Evolutionary conservation across 2,113 vertebrate species (phyloP).

Genomic region (Bos javanicus): DNA sequence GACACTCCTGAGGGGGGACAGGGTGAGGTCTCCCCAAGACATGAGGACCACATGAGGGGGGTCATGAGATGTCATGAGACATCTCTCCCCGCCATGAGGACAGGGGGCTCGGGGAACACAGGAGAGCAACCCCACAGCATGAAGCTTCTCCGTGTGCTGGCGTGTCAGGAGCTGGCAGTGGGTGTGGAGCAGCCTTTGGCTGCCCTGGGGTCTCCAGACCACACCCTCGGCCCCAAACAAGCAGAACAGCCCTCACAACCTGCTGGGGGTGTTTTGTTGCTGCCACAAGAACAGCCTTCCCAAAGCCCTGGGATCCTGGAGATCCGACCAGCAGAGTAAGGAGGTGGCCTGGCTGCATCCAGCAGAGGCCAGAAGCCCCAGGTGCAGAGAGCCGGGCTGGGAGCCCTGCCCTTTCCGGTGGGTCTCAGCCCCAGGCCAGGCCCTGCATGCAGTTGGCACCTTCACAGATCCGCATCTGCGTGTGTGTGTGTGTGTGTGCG

Average conservation of each 20-base stretch:
- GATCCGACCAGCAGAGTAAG: no score
- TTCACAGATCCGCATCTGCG: not conserved
- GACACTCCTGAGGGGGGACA: accelerated
- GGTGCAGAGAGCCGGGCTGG: not conserved
- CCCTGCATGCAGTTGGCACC: accelerated
- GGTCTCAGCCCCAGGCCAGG: not conserved
- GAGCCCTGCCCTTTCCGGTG: not conserved
- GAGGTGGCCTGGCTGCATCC: not conserved
- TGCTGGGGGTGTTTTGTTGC: not conserved
- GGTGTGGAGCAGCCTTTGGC: not conserved
- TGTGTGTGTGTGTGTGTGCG: accelerated
- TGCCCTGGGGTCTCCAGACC: not conserved
- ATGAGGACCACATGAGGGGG: not conserved
- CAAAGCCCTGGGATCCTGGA: not conserved
- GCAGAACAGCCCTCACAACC: not conserved
- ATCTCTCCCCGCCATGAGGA: not conserved
- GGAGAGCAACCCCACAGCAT: accelerated
- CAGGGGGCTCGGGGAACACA: not conserved
- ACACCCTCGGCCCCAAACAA: not conserved
- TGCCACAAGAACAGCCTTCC: not conserved
- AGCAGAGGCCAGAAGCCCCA: not conserved
- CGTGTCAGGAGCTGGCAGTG: accelerated
- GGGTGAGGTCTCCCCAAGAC: not conserved
- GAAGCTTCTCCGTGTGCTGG: no score
- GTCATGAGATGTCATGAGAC: not conserved